Percentiles rank a stretch among this genome's conserved stretches.
These are phyloP conservation scores for Botrylloides violaceus DNA, from an alignment of 23 tunicate genomes.

Conservation along the genomic window DNA sequence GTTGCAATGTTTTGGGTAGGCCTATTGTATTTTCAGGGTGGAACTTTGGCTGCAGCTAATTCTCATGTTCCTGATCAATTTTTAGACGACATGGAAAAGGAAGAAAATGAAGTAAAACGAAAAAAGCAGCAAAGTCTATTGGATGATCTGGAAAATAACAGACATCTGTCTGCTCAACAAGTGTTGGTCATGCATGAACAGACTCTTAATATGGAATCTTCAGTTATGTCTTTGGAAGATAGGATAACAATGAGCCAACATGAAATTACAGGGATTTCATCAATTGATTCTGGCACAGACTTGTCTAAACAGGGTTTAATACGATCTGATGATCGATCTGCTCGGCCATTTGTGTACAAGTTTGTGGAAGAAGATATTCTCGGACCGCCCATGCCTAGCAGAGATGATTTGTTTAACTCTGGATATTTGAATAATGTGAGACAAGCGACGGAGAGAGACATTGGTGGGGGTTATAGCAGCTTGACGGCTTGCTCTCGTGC, in stretches of 20 bases:
- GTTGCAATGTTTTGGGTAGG: too few species aligned
- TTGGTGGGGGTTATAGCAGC: constrained; percentile 76
- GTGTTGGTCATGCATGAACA: constrained; percentile 48
- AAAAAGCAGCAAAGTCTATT: constrained; percentile 39
- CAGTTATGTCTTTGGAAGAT: constrained; percentile 7
- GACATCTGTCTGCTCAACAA: constrained; percentile 34
- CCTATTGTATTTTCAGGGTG: too few species aligned
- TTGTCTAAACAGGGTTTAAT: background rate
- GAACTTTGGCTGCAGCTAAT: too few species aligned
- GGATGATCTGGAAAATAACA: constrained; percentile 47
- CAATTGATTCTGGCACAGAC: background rate
- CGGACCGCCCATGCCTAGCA: constrained; percentile 57
- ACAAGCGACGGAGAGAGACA: constrained; percentile 37
- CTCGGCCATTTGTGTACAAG: constrained; percentile 4
- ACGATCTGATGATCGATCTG: background rate
- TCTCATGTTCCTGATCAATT: background rate
- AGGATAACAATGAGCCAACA: background rate
- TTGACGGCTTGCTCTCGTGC: constrained; percentile 53
- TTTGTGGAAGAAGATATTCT: constrained; percentile 20
- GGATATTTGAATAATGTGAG: constrained; percentile 64
- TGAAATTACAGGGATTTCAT: constrained; percentile 1
- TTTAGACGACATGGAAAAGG: constrained; percentile 39
- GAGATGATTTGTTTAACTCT: constrained; percentile 19
- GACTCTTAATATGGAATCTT: background rate
- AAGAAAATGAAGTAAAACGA: constrained; percentile 32